Evolutionary conservation across 1,140 invertebrate species (phyloP), one percentile per base, ranked within the genome.

Genomic region (Euwallacea similis): DNA sequence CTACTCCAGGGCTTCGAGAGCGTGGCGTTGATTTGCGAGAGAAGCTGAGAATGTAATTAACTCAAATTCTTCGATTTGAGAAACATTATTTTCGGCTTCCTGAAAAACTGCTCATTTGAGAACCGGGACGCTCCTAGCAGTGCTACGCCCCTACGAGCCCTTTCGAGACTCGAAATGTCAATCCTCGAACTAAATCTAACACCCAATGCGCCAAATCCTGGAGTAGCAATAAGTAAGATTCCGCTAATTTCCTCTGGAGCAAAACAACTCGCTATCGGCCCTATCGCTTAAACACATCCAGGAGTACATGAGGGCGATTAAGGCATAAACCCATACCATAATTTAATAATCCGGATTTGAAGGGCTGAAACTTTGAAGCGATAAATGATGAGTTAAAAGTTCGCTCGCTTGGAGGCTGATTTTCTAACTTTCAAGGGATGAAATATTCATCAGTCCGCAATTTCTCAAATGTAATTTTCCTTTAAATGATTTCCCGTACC

Each of bases 261-360:
- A 33, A 33, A 33, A 33, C 21, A 33, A 33, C 21, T 33, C 46
- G 6, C 13, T 13, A 50, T 50, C 46, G 13, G 13, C 46, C 46
- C 46, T 50, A 50, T 50, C 46, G 46, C 13, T 50, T 50, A 33
- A 33, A 33, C 21, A 50, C 46, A 50, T 50, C 46, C 21, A 33
- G 21, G 21, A 33, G 21, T 33, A 33, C 21, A 33, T 33, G 21
- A 33, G 21, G 21, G 21, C 21, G 21, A 33, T 33, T 50, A 50
- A 50, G 13, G 9, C 46, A 50, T 10, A 50, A 50, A 10, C 46
- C 46, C 9, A 50, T 13, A 50, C 46, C 13, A 50, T 60, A 60
- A 60, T 60, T 60, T 60, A 10, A 60, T 60, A 60, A 60, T 60
- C 58, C 58, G 41, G 10, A 60, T 60, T 60, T 60, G 58, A 60